Percentiles rank a stretch among this genome's conserved stretches.
These are phyloP conservation scores for Nymphalis io DNA, from an alignment of 1,140 invertebrate species.

Conservation along the genomic window DNA sequence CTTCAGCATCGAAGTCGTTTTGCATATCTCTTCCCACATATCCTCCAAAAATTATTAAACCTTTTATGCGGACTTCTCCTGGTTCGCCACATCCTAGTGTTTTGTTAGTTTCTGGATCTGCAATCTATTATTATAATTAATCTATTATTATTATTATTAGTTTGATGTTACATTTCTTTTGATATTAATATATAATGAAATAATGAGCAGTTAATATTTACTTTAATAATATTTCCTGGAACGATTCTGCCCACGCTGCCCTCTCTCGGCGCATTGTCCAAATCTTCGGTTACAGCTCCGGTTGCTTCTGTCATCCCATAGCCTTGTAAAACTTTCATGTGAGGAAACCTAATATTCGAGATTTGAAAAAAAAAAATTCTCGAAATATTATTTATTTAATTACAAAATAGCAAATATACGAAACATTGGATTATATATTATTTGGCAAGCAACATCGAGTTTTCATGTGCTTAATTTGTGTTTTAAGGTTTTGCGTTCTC, in stretches of 20 bases:
- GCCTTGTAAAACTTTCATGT: conserved; percentile 57
- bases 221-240: conserved; percentile 65
- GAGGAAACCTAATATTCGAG: conserved; percentile 50
- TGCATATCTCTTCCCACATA: conserved; percentile 84
- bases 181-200: not conserved
- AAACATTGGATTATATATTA: too few species aligned
- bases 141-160: too few species aligned
- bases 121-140: too few species aligned
- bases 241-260: conserved; percentile 62
- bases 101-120: conserved; percentile 83
- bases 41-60: conserved; percentile 83
- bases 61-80: conserved; percentile 84
- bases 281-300: conserved; percentile 50
- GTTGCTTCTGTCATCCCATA: conserved; percentile 74
- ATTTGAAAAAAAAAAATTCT: too few species aligned
- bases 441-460: too few species aligned
- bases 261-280: conserved; percentile 44
- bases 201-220: conserved; percentile 30
- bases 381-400: too few species aligned
- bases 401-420: too few species aligned
- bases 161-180: not conserved
- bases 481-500: too few species aligned
- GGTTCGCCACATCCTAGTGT: conserved; percentile 78
- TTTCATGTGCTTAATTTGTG: too few species aligned
- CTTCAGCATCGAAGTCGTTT: conserved; percentile 82